These are phyloP conservation scores for Ormia ochracea DNA, from an alignment of 2,888 invertebrate genomes.

Conservation along the genomic window DNA sequence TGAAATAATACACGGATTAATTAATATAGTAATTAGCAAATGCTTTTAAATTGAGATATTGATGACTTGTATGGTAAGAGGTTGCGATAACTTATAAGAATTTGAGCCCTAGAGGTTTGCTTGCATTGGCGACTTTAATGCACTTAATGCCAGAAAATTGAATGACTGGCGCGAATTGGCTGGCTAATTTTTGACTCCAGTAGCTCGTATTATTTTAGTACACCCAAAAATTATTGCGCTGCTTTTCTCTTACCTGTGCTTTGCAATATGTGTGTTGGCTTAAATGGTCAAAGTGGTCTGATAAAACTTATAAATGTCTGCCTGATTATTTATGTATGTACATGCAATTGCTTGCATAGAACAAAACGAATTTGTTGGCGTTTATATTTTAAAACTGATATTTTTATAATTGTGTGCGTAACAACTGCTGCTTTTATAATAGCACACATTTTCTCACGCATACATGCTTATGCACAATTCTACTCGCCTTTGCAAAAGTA, in stretches of 20 bases:
- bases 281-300: constrained; percentile 54
- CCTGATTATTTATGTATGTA: not conserved
- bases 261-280: constrained; percentile 19
- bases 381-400: constrained; percentile 5
- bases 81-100: too few species aligned
- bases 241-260: not conserved
- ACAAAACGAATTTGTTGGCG: not conserved
- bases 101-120: constrained; percentile 28
- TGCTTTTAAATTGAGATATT: too few species aligned
- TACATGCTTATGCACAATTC: constrained; percentile 4
- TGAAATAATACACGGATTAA: too few species aligned
- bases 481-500: not conserved
- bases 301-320: constrained; percentile 9
- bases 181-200: not conserved
- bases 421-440: constrained; percentile 71
- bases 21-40: too few species aligned
- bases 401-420: constrained; percentile 55
- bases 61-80: too few species aligned
- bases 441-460: constrained; percentile 63
- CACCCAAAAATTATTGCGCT: not conserved
- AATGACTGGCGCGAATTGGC: not conserved
- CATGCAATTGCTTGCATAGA: not conserved
- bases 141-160: not conserved
- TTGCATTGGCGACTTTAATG: constrained; percentile 40
- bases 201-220: not conserved